Conservation (phyloP, 2,888 invertebrate species). For the Tillus elongatus region DNA sequence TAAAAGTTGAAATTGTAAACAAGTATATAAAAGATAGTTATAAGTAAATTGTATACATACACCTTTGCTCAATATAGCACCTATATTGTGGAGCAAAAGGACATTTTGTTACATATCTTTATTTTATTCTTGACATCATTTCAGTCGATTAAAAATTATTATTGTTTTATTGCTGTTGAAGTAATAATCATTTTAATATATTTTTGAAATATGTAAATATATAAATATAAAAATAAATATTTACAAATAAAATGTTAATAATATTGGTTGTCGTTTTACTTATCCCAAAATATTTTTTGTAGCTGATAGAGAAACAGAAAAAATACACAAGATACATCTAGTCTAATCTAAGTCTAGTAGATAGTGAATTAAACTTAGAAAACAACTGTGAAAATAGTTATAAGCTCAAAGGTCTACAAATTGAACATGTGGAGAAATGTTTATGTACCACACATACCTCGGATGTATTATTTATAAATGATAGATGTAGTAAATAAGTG, state of each 20-base stretch:
- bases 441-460: no score
- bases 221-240: slow-evolving; percentile 40
- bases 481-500: no score
- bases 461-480: no score
- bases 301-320: no score
- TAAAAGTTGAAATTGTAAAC: background rate
- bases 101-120: slow-evolving; percentile 24
- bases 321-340: no score
- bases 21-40: background rate
- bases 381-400: no score
- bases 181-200: slow-evolving; percentile 39
- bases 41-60: slow-evolving; percentile 15
- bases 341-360: no score
- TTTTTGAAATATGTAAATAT: slow-evolving; percentile 41
- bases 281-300: no score
- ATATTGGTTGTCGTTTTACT: no score
- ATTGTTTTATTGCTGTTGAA: slow-evolving; percentile 34
- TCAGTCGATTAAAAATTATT: slow-evolving; percentile 23
- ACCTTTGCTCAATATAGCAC: slow-evolving; percentile 42
- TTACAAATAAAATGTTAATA: slow-evolving; percentile 23
- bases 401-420: no score
- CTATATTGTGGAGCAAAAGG: slow-evolving; percentile 40
- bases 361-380: no score
- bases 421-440: no score
- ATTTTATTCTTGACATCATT: slow-evolving; percentile 24